A percentile compares a stretch with the other conserved stretches of the same genome.
Evolutionary conservation across 92 coral and sea anemone species (phyloP).

Genomic region (Umimayanthus chanpuru): DNA sequence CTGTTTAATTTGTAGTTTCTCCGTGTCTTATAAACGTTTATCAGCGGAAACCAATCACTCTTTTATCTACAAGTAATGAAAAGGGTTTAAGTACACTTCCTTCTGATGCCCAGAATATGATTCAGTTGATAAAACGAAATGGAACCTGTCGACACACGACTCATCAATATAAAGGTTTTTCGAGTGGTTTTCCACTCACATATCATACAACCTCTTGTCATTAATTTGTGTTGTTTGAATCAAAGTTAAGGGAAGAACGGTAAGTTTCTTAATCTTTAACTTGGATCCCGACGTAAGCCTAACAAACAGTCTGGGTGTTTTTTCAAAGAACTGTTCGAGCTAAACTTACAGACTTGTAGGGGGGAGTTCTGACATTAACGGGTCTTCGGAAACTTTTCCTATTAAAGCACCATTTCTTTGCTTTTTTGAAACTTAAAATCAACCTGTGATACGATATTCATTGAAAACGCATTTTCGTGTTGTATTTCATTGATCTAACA

Average conservation of each 20-base stretch:
- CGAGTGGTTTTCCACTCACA: background rate
- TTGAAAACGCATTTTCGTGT: too few relatives aligned
- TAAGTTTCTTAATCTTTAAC: background rate
- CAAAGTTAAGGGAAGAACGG: background rate
- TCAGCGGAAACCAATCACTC: constrained; percentile 31
- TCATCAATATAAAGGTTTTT: constrained; percentile 20
- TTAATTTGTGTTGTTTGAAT: constrained; percentile 3
- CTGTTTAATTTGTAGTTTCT: constrained; percentile 1
- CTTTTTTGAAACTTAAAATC: too few relatives aligned
- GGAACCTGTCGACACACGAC: constrained; percentile 12
- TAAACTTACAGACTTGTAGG: background rate
- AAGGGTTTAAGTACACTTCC: constrained; percentile 5
- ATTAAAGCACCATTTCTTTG: too few relatives aligned
- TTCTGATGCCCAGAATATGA: background rate
- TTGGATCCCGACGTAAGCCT: background rate
- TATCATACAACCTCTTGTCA: background rate
- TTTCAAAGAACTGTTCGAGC: background rate
- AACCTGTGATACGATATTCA: too few relatives aligned
- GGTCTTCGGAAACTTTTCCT: background rate
- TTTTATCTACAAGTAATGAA: constrained; percentile 24
- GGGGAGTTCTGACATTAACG: background rate
- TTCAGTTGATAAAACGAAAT: background rate
- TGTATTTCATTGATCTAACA: too few relatives aligned
- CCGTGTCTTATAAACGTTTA: constrained; percentile 5
- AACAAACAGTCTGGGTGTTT: too few relatives aligned